These are phyloP conservation scores for Megastigmus dorsalis DNA, from an alignment of 2,888 invertebrate species.

Conservation along the genomic window DNA sequence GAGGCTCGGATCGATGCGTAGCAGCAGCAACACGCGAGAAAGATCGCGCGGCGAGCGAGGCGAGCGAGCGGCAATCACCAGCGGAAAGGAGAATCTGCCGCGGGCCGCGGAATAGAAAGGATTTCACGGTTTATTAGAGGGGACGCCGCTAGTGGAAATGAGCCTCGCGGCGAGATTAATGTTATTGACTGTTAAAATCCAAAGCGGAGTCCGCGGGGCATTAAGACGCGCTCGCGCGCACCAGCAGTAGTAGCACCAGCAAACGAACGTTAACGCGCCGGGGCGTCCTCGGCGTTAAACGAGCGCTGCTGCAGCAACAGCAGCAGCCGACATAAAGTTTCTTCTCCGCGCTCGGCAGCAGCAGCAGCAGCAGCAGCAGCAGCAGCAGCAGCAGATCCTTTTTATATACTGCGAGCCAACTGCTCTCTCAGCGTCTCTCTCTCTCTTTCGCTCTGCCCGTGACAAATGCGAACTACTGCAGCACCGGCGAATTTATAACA, in stretches of 20 bases:
- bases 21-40: not conserved
- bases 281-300: constrained; percentile 5
- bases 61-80: not conserved
- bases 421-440: not conserved
- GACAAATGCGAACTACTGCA: not conserved
- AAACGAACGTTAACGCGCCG: constrained; percentile 1
- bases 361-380: too few species aligned
- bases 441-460: not conserved
- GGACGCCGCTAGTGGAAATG: not conserved
- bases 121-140: constrained; percentile 23
- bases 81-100: not conserved
- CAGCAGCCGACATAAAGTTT: constrained; percentile 15
- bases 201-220: not conserved
- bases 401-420: not conserved
- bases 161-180: constrained; percentile 25
- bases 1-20: too few species aligned
- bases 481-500: constrained; percentile 7
- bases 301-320: too few species aligned
- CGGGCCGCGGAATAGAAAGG: not conserved
- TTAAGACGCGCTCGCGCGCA: constrained; percentile 4
- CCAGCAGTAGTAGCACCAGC: too few species aligned
- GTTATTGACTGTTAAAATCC: constrained; percentile 30
- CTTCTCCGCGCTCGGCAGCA: not conserved
- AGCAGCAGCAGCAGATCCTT: not conserved
- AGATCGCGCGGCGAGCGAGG: not conserved